phyloP scores from a whole-genome alignment of 1,140 invertebrate genomes.

The Lysiphlebus fabarum region DNA sequence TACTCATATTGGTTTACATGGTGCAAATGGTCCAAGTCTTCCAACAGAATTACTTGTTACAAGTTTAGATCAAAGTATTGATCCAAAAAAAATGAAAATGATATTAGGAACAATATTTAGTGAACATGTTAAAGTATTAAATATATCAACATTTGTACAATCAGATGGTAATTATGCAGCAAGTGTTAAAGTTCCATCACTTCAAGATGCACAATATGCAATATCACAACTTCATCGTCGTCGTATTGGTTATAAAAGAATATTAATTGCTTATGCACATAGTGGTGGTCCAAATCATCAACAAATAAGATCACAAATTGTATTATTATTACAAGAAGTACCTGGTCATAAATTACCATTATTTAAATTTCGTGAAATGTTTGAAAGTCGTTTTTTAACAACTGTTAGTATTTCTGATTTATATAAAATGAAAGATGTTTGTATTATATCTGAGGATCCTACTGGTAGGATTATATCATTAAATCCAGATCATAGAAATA shows the following conservation, averaged over 20 bases:
- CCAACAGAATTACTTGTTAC: constrained; percentile 70
- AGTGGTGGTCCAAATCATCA: constrained; percentile 64
- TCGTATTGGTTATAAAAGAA: constrained; percentile 79
- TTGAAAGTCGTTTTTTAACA: constrained; percentile 77
- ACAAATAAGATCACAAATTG: constrained; percentile 64
- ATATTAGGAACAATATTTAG: constrained; percentile 65
- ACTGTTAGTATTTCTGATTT: constrained; percentile 77
- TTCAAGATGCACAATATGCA: constrained; percentile 74
- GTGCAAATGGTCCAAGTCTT: constrained; percentile 61
- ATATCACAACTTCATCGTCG: constrained; percentile 80
- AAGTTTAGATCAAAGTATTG: constrained; percentile 75
- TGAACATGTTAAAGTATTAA: constrained; percentile 68
- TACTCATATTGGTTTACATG: constrained; percentile 73
- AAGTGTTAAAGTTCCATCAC: constrained; percentile 62
- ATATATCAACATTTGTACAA: constrained; percentile 65
- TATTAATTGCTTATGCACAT: constrained; percentile 73
- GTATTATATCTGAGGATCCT: constrained; percentile 69
- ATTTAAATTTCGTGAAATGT: constrained; percentile 82
- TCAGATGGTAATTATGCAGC: constrained; percentile 63
- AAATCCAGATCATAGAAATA: constrained; percentile 57
- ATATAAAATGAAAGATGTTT: constrained; percentile 75
- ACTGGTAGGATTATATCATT: constrained; percentile 69
- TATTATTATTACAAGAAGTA: constrained; percentile 66
- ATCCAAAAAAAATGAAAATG: constrained; percentile 67
- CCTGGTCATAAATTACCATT: constrained; percentile 74